Base-by-base conservation (phyloP, 2,888 invertebrate genomes). In the Drosophila stalkeri region DNA sequence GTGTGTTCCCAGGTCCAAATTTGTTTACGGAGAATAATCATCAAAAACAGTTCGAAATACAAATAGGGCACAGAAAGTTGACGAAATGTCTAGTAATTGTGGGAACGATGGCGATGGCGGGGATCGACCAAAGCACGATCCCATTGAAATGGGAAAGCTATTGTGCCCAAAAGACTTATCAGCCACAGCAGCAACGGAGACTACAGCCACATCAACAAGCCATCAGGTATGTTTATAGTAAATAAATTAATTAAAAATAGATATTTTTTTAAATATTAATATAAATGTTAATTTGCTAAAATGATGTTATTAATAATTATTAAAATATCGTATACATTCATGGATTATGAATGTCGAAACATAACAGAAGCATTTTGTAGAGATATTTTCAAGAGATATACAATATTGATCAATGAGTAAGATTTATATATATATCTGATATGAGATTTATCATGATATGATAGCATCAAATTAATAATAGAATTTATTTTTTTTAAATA, bases 71-170 rank as follows among this genome's bases (percentile, higher is more conserved):
- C 31, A 64, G 43, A 18, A 43, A 56, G 46, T 39, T 60, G 37
- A 39, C 47, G 56, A 44, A 57, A 89, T 89, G 88, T 90, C 90
- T 35, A 81, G 63, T 67, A 81, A 75, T 65, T 79, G 77, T 64
- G 83, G 81, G 35, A 83, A 55, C 54, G 90, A 88, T 75, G 80
- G 79, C 35, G 81, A 81, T 49, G 77, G 76, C 1, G 90, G 60
- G 12, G 86, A 88, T 55, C 62, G 56, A 44, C 67, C 63, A 54
- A 82, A 78, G 20, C 75, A 74, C 46, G 88, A 81, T 23, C 77
- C 77, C 31, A 80, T 90, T 16, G 90, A 90, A 69, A 77, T 89
- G 90, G 65, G 80, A 37, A 86, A 81, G 59, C 64, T 75, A 1
- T 52, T 79, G 49, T 64, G 67, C 39, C 61, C 69, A 20, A 67